Base-by-base conservation (phyloP, 2,113 vertebrate species). In the Micronycteris hirsuta region DNA sequence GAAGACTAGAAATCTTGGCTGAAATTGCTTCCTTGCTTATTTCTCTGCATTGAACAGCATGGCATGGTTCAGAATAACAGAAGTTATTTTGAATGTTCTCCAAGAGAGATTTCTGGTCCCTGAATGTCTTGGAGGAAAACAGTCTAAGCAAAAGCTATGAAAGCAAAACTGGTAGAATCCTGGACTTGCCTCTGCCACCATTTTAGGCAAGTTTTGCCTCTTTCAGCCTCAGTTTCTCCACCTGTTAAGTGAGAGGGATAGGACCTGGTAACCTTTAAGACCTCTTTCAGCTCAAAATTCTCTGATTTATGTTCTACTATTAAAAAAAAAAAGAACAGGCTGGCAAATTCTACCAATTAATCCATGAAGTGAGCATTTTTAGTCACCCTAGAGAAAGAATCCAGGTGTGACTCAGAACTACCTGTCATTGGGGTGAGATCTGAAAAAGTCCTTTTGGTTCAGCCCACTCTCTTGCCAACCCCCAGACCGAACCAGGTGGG, bases 21-120 rank as follows among this genome's bases (percentile, higher is more conserved):
- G 97, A 87, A 88, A 92, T 92, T 96, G 80, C 56, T 95, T 93
- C 68, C 47, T 92, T 97, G 95, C 92, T 98, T 98, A 83, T 97
- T 98, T 98, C 97, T 98, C 94, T 96, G 68, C 89, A 84, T 36
- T 78, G 96, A 97, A 87, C 76, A 90, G 95, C 5, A 0, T 41
- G 65, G 96, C 97, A 94, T 84, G 0, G 38, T 96, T 96, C 90
- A 95, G 91, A 91, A 96, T 97, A 98, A 97, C 95, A 97, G 93
- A 96, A 97, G 95, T 97, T 96, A 97, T 95, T 97, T 94, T 98
- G 97, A 97, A 31, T 45, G 95, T 87, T 97, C 92, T 98, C 97
- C 97, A 98, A 94, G 38, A 93, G 56, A 91, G 94, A 98, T 98
- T 98, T 98, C 98, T 98, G 93, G 80, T 93, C 63, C 22, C n/a